Evolutionary conservation across 2,888 invertebrate genomes (phyloP).

Genomic region (Anticlea derivata): DNA sequence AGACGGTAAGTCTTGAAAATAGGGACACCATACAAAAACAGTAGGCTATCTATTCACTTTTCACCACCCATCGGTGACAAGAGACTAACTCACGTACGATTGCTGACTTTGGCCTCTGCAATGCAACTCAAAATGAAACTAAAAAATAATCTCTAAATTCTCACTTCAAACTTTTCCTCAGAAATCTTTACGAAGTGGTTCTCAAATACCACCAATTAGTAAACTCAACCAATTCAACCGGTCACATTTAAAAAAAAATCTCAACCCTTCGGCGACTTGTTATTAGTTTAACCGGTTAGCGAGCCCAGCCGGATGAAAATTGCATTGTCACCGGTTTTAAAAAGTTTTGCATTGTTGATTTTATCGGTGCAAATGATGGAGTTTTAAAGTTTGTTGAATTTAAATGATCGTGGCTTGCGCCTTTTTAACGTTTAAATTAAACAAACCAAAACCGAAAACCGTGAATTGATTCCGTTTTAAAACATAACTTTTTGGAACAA

Average conservation of each 20-base stretch:
- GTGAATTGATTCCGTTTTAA: too few species aligned
- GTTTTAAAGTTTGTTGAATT: background rate
- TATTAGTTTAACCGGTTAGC: conserved; percentile 40
- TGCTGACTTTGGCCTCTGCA: too few species aligned
- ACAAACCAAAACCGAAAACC: too few species aligned
- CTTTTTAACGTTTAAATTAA: too few species aligned
- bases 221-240: conserved; percentile 34
- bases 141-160: background rate
- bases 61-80: too few species aligned
- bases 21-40: too few species aligned
- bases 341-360: conserved; percentile 19
- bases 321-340: conserved; percentile 24
- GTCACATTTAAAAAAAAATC: conserved; percentile 31
- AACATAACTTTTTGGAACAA: too few species aligned
- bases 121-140: too few species aligned
- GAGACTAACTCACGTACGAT: too few species aligned
- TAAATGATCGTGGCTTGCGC: background rate
- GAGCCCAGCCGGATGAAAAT: conserved; percentile 26
- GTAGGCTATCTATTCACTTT: too few species aligned
- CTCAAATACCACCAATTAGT: conserved; percentile 20
- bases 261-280: conserved; percentile 25
- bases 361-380: conserved; percentile 3
- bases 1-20: too few species aligned
- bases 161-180: background rate
- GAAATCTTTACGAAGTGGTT: background rate